These are phyloP conservation scores for Dysidea cf. avara DNA, from an alignment of 37 sponge, comb jelly and placozoan species.

Conservation along the genomic window DNA sequence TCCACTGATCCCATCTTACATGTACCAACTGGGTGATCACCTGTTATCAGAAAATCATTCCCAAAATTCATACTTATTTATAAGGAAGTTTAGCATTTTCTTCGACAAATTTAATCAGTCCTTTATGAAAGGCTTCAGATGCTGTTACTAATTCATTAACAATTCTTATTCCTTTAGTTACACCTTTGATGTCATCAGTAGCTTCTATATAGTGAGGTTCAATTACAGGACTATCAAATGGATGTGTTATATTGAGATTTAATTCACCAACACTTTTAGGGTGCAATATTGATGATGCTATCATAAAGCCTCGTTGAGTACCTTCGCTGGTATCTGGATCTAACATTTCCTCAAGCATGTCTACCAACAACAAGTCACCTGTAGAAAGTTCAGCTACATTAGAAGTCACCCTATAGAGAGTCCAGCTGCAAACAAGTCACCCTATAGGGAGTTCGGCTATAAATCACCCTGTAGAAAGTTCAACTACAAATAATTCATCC, in stretches of 20 bases:
- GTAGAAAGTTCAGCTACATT: too few relatives aligned
- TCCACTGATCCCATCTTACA: too few relatives aligned
- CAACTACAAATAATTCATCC: too few relatives aligned
- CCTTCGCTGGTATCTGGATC: conserved; percentile 5
- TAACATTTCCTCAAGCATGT: conserved; percentile 7
- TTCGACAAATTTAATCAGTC: conserved; percentile 30
- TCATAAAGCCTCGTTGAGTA: background rate
- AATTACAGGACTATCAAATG: conserved; percentile 58
- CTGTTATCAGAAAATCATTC: conserved; percentile 50
- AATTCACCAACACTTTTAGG: conserved; percentile 75
- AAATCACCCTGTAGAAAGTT: too few relatives aligned
- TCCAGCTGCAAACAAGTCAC: too few relatives aligned
- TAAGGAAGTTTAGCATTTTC: conserved; percentile 24
- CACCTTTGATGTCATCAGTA: conserved; percentile 49
- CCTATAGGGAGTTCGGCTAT: too few relatives aligned
- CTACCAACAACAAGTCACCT: too few relatives aligned
- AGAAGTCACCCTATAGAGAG: too few relatives aligned
- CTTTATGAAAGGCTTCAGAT: too few relatives aligned
- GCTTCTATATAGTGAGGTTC: conserved; percentile 72
- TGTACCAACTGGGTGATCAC: conserved; percentile 59
- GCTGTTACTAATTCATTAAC: conserved; percentile 48
- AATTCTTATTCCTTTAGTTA: conserved; percentile 52
- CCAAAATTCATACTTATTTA: conserved; percentile 54
- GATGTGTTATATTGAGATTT: conserved; percentile 24
- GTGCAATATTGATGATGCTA: conserved; percentile 44